A percentile compares a stretch with the other conserved stretches of the same genome.
phyloP scores from a whole-genome alignment of 2,797 vertebrate species.

The Sparus aurata region DNA sequence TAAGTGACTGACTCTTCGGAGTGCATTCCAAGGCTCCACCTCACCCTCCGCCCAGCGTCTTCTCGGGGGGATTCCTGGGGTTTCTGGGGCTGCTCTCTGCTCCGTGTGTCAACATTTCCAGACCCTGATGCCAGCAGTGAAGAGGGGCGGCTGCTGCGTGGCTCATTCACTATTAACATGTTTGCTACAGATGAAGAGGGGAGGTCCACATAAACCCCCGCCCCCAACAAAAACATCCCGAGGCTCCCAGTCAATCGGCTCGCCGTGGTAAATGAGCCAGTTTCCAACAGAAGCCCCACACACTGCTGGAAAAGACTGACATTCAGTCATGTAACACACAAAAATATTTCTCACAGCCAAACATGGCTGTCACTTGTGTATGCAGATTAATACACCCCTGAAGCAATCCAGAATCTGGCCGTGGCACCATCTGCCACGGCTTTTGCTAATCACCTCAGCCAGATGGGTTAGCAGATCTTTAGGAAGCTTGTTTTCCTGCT shows the following conservation, averaged over 20 bases:
- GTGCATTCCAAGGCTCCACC: constrained; percentile 86
- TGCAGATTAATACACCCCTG: constrained; percentile 74
- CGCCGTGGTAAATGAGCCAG: constrained; percentile 51
- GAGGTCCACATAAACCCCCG: constrained; percentile 30
- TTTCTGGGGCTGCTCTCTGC: constrained; percentile 76
- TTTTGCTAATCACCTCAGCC: constrained; percentile 83
- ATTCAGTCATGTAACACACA: constrained; percentile 30
- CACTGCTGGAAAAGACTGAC: constrained; percentile 48
- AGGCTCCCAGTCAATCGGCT: constrained; percentile 57
- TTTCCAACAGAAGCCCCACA: constrained; percentile 43
- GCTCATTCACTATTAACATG: constrained; percentile 60
- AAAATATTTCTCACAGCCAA: constrained; percentile 52
- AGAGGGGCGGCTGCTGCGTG: constrained; percentile 23
- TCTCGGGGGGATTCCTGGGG: constrained; percentile 81
- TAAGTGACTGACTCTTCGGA: constrained; percentile 84
- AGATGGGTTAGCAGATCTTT: constrained; percentile 77
- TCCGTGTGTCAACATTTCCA: constrained; percentile 81
- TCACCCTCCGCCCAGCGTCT: constrained; percentile 77
- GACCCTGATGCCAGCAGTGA: constrained; percentile 57
- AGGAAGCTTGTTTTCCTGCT: constrained; percentile 67
- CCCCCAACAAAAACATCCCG: constrained; percentile 81
- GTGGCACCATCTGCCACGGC: constrained; percentile 78
- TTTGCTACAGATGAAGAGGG: constrained; percentile 48
- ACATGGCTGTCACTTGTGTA: constrained; percentile 53
- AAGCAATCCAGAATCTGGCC: constrained; percentile 69